Conservation (phyloP, 2,113 vertebrate genomes). For the Colistium nudipinnis region DNA sequence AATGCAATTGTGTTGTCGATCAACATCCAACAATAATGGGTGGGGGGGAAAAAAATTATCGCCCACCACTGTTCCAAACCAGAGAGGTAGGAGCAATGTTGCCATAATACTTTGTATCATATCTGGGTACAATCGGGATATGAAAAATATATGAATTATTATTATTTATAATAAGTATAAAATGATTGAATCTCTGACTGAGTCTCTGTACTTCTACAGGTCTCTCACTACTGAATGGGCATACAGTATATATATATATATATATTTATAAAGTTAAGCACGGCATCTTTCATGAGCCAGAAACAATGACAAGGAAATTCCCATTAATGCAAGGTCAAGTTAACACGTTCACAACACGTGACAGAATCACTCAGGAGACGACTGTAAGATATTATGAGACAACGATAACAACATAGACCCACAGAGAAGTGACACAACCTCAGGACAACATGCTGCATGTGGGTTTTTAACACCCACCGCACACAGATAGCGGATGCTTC, state of each 20-base stretch:
- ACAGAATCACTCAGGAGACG: too few relatives aligned
- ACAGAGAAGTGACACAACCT: neutral
- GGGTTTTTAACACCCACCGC: neutral
- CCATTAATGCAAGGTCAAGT: conserved; percentile 44
- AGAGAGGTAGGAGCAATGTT: neutral
- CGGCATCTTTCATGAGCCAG: conserved; percentile 61
- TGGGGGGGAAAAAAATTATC: neutral
- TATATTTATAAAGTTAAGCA: conserved; percentile 51
- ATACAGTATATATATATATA: too few relatives aligned
- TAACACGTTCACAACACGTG: neutral
- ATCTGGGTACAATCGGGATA: neutral
- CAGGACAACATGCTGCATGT: neutral
- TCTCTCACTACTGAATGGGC: conserved; percentile 58
- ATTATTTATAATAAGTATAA: too few relatives aligned
- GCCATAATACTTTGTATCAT: too few relatives aligned
- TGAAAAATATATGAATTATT: too few relatives aligned
- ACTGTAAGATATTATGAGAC: neutral
- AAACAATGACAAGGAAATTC: conserved; percentile 53
- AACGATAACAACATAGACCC: neutral
- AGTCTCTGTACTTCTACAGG: conserved; percentile 42
- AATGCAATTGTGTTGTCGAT: neutral
- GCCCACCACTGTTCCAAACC: neutral
- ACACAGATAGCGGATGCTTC: conserved; percentile 6
- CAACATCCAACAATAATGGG: neutral
- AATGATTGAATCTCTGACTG: conserved; percentile 11